Evolutionary conservation across 2,113 vertebrate genomes (phyloP).

Genomic region (Pteronura brasiliensis): DNA sequence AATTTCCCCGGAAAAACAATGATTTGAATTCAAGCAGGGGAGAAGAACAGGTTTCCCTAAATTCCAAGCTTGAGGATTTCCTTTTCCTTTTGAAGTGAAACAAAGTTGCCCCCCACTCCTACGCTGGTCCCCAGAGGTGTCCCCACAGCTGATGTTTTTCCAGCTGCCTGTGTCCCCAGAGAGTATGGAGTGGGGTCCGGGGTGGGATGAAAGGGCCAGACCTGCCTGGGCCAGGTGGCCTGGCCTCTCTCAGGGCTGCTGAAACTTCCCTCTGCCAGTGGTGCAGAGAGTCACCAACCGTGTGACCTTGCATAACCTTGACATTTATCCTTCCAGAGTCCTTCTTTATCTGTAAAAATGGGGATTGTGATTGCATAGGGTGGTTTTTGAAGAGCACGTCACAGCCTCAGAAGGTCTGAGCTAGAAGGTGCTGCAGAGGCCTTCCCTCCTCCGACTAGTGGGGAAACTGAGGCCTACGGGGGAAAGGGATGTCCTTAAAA

Average conservation of each 20-base stretch:
- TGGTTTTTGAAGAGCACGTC: background rate
- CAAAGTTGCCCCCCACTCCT: background rate
- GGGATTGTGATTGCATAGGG: background rate
- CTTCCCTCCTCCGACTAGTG: background rate
- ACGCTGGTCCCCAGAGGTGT: background rate
- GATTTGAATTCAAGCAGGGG: constrained; percentile 17
- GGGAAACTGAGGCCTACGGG: background rate
- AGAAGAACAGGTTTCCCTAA: constrained; percentile 6
- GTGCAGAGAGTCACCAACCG: rapidly evolving
- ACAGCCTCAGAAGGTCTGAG: background rate
- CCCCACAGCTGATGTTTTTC: constrained; percentile 47
- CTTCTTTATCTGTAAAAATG: background rate
- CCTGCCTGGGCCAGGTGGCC: background rate
- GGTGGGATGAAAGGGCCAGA: background rate
- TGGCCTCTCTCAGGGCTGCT: background rate
- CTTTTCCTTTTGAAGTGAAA: constrained; percentile 56
- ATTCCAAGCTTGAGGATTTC: background rate
- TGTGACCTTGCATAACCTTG: background rate
- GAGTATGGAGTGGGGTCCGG: background rate
- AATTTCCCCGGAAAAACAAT: constrained; percentile 39
- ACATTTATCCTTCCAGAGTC: background rate
- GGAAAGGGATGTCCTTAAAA: background rate
- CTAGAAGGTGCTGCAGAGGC: background rate
- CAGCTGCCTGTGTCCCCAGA: constrained; percentile 36
- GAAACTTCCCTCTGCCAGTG: background rate